These are phyloP conservation scores for Epinephelus cyanopodus DNA, from an alignment of 2,113 vertebrate species.

Conservation along the genomic window DNA sequence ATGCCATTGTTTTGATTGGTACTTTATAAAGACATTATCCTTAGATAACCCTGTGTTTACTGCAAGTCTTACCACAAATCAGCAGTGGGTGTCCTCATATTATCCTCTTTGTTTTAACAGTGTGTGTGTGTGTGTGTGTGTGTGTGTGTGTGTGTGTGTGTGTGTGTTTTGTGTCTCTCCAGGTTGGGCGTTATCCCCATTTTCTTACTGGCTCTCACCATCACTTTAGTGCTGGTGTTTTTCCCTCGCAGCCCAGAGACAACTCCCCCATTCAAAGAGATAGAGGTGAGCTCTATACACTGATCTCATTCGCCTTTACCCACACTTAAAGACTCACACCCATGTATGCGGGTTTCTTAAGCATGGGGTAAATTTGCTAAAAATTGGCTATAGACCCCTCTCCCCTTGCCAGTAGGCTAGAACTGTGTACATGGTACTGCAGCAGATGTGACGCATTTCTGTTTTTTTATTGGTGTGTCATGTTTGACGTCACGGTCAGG, in stretches of 20 bases:
- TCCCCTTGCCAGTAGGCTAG: too few relatives aligned
- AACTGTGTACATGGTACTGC: too few relatives aligned
- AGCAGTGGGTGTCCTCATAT: background rate
- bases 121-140: background rate
- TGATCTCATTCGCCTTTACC: background rate
- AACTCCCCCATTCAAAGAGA: slow-evolving; percentile 79
- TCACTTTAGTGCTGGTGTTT: slow-evolving; percentile 86
- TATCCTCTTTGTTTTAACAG: background rate
- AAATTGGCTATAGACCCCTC: too few relatives aligned
- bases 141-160: background rate
- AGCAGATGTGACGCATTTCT: too few relatives aligned
- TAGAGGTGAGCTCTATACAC: slow-evolving; percentile 82
- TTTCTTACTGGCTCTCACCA: slow-evolving; percentile 83
- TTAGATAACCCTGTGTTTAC: slow-evolving; percentile 3
- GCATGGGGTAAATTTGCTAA: too few relatives aligned
- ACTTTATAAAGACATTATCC: slow-evolving; percentile 22
- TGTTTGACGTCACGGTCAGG: too few relatives aligned
- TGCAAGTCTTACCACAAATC: background rate
- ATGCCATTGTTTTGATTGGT: slow-evolving; percentile 17
- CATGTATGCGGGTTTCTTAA: too few relatives aligned
- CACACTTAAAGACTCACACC: too few relatives aligned
- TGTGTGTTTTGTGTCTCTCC: slow-evolving; percentile 35
- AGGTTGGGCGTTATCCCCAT: slow-evolving; percentile 86
- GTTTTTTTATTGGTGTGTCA: too few relatives aligned
- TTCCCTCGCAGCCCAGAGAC: slow-evolving; percentile 88